These are phyloP conservation scores for Pachliopta kotzebuea DNA, from an alignment of 2,888 invertebrate genomes.

Conservation along the genomic window DNA sequence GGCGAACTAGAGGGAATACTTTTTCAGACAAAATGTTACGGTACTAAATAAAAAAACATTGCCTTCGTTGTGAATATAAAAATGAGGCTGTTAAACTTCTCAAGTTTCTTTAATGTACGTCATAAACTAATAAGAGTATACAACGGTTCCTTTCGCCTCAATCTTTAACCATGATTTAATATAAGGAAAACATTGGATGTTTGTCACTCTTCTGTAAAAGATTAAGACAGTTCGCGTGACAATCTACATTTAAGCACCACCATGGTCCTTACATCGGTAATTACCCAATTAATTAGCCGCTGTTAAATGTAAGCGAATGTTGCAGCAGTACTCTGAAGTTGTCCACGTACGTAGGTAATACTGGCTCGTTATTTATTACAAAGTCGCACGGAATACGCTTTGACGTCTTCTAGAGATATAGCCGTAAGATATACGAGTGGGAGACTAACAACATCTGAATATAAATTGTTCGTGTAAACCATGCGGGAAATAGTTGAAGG, in stretches of 20 bases:
- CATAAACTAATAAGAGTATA: too few relatives aligned
- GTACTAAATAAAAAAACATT: too few relatives aligned
- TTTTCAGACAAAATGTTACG: too few relatives aligned
- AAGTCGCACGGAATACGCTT: constrained; percentile 29
- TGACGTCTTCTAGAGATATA: constrained; percentile 25
- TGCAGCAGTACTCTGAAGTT: constrained; percentile 10
- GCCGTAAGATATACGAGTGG: constrained; percentile 21
- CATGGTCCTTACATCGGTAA: constrained; percentile 24
- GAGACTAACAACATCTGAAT: constrained; percentile 25
- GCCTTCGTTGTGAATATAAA: too few relatives aligned
- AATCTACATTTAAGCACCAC: constrained; percentile 5
- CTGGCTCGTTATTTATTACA: constrained; percentile 30
- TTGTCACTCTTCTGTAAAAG: constrained; percentile 1
- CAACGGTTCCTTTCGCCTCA: too few relatives aligned
- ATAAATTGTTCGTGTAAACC: constrained; percentile 19
- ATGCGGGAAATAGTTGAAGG: constrained; percentile 5
- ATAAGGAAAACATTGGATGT: background rate
- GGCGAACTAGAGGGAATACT: too few relatives aligned
- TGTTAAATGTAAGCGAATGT: constrained; percentile 24
- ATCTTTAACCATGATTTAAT: too few relatives aligned
- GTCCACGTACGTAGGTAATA: constrained; percentile 18
- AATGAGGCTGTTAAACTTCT: too few relatives aligned
- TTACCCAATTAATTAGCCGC: constrained; percentile 28
- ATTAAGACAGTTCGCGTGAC: constrained; percentile 18
- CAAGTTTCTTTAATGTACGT: too few relatives aligned